Evolutionary conservation across 1,140 invertebrate species (phyloP), one percentile per base, ranked within the genome.

Genomic region (Parasteatoda tepidariorum): DNA sequence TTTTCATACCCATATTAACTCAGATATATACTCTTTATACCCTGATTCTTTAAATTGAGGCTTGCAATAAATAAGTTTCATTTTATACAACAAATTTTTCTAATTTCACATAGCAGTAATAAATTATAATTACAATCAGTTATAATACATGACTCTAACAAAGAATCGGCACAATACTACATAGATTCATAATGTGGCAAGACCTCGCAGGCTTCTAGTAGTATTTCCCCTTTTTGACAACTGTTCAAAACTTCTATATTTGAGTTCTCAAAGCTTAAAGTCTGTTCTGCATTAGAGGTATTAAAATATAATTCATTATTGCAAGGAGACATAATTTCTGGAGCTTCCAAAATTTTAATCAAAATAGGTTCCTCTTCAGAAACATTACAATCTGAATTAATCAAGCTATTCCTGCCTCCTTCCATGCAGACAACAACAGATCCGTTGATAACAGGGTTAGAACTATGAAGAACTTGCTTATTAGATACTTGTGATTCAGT

Each of bases 341-440:
- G 4, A 3, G 41, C 30, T 57, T 81, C 78, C 61, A 82, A n/a
- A 18, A 82, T 82, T 70, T 82, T 70, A 34, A 82, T 82, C 11
- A 82, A 62, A 26, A 82, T 67, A 30, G 78, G 78, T 61, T 82
- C 55, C 41, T 70, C 31, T 22, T 41, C 55, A 71, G 67, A 61
- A 38, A 55, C 48, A 30, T 70, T 59, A 22, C 11, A 33, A 28
- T 70, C n/a, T n/a, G 57, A 22, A 59, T 59, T 59, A 18, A 48
- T 18, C 48, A 6, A 54, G 41, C n/a, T 34, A 24, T 57, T 62
- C 22, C 59, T 62, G 2, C 26, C 31, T 26, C 7, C 30, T 59
- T 68, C 64, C 28, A 79, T 9, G 18, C 0, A 59, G 34, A 33
- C 11, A 68, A 79, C n/a, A 68, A 9, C 38, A n/a, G 76, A 68